Evolutionary conservation across 2,113 vertebrate species (phyloP), one percentile per base, ranked within the genome.

Genomic region (Propithecus coquereli): DNA sequence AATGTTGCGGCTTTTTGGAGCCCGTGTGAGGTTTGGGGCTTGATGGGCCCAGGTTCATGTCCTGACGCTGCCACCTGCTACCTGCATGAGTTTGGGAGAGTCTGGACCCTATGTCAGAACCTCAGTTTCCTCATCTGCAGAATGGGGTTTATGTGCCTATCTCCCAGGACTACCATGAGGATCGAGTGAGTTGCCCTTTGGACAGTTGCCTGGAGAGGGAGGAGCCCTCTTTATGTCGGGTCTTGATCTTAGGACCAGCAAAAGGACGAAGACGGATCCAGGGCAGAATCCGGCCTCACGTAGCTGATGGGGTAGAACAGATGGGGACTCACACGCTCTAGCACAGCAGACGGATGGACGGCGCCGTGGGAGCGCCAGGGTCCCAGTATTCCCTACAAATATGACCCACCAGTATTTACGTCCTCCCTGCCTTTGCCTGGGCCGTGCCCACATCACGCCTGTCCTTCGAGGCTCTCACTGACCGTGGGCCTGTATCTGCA

Each of bases 281-380:
- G 20, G 0, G 3, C 5, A 52, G 32, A 23, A 4, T 30, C 47
- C 16, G 13, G 34, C 54, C 43, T 34, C 47, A 3, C 2, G 4
- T 0, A 27, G 65, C 74, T 54, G 50, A 17, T 0, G 0, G 54
- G 40, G 9, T 27, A 34, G 20, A 20, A 50, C 23, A 30, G 37
- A 43, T n/a, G 22, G 50, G 23, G 8, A 0, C 70, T 3, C 22
- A 0, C 13, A 17, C 40, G 0, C 10, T 13, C 10, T 5, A 2
- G 2, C 23, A 34, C 25, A 3, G 2, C 57, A 18, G 54, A 4
- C 1, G 30, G 47, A 12, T 3, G 1, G 37, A 18, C 32, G 27
- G 27, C 2, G 4, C 70, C 0, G 30, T 3, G n/a, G 65, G 37
- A 5, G 32, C n/a, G 7, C 23, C 57, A 8, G n/a, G 52, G 20